Percentiles rank a stretch among this genome's conserved stretches.
Conservation (phyloP, 2,113 vertebrate genomes). For the Cololabis saira region DNA sequence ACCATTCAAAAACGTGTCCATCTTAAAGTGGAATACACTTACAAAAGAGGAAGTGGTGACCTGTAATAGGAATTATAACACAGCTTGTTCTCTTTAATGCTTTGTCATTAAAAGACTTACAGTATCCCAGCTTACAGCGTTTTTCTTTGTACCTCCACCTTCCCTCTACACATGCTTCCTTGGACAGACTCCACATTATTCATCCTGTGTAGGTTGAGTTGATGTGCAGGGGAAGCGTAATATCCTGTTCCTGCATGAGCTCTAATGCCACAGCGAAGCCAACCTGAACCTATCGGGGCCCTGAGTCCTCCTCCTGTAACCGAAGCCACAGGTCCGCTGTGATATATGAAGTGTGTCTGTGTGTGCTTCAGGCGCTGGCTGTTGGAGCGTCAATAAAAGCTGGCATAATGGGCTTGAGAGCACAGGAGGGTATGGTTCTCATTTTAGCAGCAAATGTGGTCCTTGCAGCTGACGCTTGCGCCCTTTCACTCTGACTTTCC, state of each 20-base stretch:
- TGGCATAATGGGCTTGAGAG: slow-evolving; percentile 43
- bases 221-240: slow-evolving; percentile 76
- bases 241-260: slow-evolving; percentile 76
- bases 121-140: slow-evolving; percentile 5
- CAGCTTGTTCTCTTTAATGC: no score
- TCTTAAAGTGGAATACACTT: no score
- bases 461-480: slow-evolving; percentile 24
- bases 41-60: no score
- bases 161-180: slow-evolving; percentile 12
- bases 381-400: slow-evolving; percentile 54
- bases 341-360: slow-evolving; percentile 72
- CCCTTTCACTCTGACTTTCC: slow-evolving; percentile 32
- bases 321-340: slow-evolving; percentile 57
- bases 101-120: no score
- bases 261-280: slow-evolving; percentile 61
- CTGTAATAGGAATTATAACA: no score
- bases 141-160: slow-evolving; percentile 4
- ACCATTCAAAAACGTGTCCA: no score
- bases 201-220: slow-evolving; percentile 59
- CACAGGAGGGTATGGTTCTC: slow-evolving; percentile 59
- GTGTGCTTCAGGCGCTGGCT: slow-evolving; percentile 30
- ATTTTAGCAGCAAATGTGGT: slow-evolving; percentile 53
- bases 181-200: slow-evolving; percentile 49
- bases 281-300: slow-evolving; percentile 48
- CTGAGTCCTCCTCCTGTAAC: slow-evolving; percentile 57